Conservation (phyloP, 2,888 invertebrate genomes). For the Mimachlamys varia region DNA sequence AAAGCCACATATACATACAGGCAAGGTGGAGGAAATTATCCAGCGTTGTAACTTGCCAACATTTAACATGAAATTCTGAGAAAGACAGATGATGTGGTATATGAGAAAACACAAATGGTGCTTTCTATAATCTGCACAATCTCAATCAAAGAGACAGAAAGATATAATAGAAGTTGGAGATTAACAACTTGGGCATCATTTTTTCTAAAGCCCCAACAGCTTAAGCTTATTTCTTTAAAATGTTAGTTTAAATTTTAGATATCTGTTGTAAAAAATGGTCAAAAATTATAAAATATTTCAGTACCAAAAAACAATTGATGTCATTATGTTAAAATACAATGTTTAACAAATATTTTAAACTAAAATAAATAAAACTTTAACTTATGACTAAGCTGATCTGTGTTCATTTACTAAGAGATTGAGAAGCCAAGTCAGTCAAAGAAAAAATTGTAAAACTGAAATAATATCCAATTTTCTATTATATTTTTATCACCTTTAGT, state of each 20-base stretch:
- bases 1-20: neutral
- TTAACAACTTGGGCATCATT: neutral
- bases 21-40: constrained; percentile 3
- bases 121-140: neutral
- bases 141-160: constrained; percentile 6
- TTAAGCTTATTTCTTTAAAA: neutral
- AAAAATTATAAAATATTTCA: neutral
- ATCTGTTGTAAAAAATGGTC: neutral
- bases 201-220: neutral
- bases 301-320: neutral
- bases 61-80: constrained; percentile 12
- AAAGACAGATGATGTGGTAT: constrained; percentile 15
- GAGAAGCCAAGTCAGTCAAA: neutral
- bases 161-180: neutral
- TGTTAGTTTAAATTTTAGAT: no score
- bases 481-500: no score
- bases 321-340: neutral
- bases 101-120: constrained; percentile 7
- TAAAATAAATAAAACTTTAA: neutral
- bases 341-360: neutral
- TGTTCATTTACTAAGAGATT: neutral
- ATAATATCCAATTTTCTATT: no score
- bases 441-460: neutral
- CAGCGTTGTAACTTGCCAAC: neutral
- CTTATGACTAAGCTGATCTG: neutral